phyloP scores from a whole-genome alignment of 1,140 invertebrate species.

The Drosophila auraria region DNA sequence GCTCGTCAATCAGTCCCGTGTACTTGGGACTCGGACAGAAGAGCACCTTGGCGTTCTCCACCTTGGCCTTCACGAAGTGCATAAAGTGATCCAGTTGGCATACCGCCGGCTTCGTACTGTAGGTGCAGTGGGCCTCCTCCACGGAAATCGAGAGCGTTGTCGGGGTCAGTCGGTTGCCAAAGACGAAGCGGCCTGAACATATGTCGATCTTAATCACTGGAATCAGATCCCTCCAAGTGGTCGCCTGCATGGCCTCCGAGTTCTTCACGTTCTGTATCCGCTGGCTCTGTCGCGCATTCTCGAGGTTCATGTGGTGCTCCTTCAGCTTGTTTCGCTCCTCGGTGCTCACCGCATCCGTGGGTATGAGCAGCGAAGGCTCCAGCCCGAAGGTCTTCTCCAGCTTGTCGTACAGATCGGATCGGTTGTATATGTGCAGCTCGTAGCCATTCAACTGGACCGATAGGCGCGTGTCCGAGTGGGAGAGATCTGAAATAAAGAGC shows the following conservation, averaged over 20 bases:
- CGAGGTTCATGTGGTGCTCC: constrained; percentile 88
- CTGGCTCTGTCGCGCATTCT: constrained; percentile 87
- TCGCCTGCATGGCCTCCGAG: constrained; percentile 91
- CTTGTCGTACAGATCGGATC: constrained; percentile 94
- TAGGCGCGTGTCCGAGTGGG: constrained; percentile 96
- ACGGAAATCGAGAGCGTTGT: constrained; percentile 96
- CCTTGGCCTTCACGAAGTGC: constrained; percentile 97
- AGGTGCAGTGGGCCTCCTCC: constrained; percentile 97
- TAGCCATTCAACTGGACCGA: constrained; percentile 98
- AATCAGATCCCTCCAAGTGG: constrained; percentile 97
- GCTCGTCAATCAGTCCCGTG: constrained; percentile 96
- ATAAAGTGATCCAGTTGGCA: constrained; percentile 97
- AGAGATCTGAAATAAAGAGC: constrained; percentile 90
- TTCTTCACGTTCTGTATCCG: constrained; percentile 86
- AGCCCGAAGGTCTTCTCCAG: constrained; percentile 96
- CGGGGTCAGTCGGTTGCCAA: constrained; percentile 98
- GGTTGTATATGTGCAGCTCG: constrained; percentile 98
- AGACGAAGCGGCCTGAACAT: constrained; percentile 95
- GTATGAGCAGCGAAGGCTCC: constrained; percentile 90
- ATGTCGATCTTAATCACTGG: constrained; percentile 98
- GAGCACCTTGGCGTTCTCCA: constrained; percentile 97
- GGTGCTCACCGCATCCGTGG: constrained; percentile 66
- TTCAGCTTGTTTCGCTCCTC: constrained; percentile 84
- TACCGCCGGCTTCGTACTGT: constrained; percentile 97
- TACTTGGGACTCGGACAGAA: constrained; percentile 97